These are phyloP conservation scores for Latrodectus geometricus DNA, from an alignment of 1,140 invertebrate genomes.

Conservation along the genomic window DNA sequence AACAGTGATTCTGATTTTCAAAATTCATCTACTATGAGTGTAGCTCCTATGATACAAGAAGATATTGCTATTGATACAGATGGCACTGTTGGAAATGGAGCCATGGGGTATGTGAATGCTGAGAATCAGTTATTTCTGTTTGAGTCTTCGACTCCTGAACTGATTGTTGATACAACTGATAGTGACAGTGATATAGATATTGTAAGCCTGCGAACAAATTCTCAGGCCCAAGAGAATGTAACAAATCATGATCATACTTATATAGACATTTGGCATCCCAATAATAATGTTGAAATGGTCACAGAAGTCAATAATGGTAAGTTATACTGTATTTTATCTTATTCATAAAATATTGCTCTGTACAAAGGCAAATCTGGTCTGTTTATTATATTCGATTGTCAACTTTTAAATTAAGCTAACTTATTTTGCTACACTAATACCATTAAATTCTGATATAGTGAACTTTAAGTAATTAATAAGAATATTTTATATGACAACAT, in stretches of 20 bases:
- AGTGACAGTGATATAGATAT: conserved; percentile 62
- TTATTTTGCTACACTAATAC: no score
- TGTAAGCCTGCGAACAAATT: conserved; percentile 54
- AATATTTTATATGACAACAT: no score
- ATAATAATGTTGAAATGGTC: conserved; percentile 57
- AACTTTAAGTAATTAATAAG: no score
- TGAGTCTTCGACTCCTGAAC: conserved; percentile 49
- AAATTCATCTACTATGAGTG: conserved; percentile 48
- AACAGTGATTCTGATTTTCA: conserved; percentile 51
- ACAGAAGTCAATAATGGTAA: conserved; percentile 56
- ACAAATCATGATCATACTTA: conserved; percentile 55
- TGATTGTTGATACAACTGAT: conserved; percentile 59
- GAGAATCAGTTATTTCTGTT: conserved; percentile 42
- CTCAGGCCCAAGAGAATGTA: conserved; percentile 24
- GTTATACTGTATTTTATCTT: not conserved
- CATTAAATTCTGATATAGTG: no score
- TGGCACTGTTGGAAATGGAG: conserved; percentile 10
- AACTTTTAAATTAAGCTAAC: no score
- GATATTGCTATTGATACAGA: conserved; percentile 57
- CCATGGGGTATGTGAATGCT: conserved; percentile 41
- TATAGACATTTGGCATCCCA: conserved; percentile 49
- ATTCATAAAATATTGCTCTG: no score
- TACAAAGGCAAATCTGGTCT: no score
- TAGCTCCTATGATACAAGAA: conserved; percentile 59
- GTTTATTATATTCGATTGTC: no score